Conservation (phyloP, 2,888 invertebrate species). For the Hemicrepidius hirtus region DNA sequence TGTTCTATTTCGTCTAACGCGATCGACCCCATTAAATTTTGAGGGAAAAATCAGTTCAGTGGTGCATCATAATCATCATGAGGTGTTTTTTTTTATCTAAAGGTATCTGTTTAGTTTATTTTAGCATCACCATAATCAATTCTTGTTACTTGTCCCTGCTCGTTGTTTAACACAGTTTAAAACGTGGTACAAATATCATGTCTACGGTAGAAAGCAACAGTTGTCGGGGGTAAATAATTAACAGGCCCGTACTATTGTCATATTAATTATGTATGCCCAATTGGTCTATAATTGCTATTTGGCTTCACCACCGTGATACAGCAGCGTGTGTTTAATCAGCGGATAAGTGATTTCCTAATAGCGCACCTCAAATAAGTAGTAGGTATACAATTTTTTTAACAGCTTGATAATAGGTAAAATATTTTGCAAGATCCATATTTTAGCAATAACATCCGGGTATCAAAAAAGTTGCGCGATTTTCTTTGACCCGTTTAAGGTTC, state of each 20-base stretch:
- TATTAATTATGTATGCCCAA: constrained; percentile 73
- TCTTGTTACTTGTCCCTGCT: neutral
- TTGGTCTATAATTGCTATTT: constrained; percentile 72
- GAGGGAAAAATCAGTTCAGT: too few relatives aligned
- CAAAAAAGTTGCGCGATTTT: constrained; percentile 57
- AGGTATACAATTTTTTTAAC: constrained; percentile 3
- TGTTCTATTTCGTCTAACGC: too few relatives aligned
- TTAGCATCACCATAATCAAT: neutral
- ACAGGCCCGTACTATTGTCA: constrained; percentile 68
- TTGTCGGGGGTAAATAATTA: constrained; percentile 71
- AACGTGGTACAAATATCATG: constrained; percentile 28
- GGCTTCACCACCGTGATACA: constrained; percentile 63
- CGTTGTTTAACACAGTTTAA: neutral
- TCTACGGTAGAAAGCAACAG: constrained; percentile 66
- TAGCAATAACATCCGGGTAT: constrained; percentile 33
- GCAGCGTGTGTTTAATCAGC: constrained; percentile 29
- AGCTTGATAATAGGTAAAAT: neutral
- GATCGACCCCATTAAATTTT: too few relatives aligned
- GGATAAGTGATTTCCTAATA: constrained; percentile 25
- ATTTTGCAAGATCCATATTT: constrained; percentile 43
- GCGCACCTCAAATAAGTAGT: constrained; percentile 1
- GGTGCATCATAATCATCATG: too few relatives aligned
- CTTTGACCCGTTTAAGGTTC: constrained; percentile 69
- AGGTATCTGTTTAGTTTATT: neutral
- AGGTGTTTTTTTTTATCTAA: too few relatives aligned